Evolutionary conservation across 1,140 invertebrate species (phyloP).

Genomic region (Heliconius eleuchia): DNA sequence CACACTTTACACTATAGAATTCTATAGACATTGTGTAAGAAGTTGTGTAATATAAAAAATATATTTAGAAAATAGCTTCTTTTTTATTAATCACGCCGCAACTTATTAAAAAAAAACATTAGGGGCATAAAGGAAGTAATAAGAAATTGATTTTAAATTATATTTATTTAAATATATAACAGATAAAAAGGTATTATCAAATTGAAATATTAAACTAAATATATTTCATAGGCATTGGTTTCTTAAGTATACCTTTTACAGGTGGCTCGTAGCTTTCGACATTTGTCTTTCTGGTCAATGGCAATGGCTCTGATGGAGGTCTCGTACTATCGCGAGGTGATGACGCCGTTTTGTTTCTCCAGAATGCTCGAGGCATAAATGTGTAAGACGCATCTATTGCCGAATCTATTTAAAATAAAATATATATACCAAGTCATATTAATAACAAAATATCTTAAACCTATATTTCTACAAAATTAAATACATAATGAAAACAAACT

Average conservation of each 20-base stretch:
- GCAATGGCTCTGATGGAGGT: constrained; percentile 57
- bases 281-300: constrained; percentile 42
- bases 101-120: too few species aligned
- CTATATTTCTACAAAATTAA: too few species aligned
- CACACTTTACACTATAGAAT: too few species aligned
- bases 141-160: neutral
- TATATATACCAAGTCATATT: neutral
- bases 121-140: neutral
- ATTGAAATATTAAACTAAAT: constrained; percentile 45
- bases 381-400: constrained; percentile 63
- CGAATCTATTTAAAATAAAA: constrained; percentile 48
- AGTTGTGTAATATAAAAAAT: too few species aligned
- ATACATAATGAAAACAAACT: too few species aligned
- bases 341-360: constrained; percentile 43
- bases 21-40: too few species aligned
- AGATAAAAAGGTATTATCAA: neutral
- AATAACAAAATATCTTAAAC: too few species aligned
- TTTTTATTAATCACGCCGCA: too few species aligned
- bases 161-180: constrained; percentile 20
- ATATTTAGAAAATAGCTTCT: too few species aligned
- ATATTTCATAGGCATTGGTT: constrained; percentile 77
- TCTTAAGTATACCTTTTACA: constrained; percentile 71
- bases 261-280: constrained; percentile 36
- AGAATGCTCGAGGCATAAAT: constrained; percentile 62
- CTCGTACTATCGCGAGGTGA: constrained; percentile 40